Conservation (phyloP, 2,888 invertebrate species). For the Mythimna ferrago region DNA sequence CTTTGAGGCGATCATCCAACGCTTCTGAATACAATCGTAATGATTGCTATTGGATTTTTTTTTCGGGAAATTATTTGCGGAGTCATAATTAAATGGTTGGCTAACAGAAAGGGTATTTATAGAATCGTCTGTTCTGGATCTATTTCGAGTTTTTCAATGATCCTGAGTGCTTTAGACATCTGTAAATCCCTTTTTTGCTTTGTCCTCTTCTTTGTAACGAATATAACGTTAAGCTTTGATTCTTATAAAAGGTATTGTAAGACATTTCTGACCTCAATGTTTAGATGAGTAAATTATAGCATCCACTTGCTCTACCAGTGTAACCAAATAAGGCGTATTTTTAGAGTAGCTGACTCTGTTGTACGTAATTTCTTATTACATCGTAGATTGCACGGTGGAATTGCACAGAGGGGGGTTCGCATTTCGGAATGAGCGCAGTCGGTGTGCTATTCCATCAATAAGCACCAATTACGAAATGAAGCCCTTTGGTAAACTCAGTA, state of each 20-base stretch:
- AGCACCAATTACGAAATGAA: slow-evolving; percentile 48
- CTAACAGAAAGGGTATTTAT: slow-evolving; percentile 40
- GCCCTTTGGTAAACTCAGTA: slow-evolving; percentile 34
- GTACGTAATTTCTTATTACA: slow-evolving; percentile 21
- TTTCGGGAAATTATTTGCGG: slow-evolving; percentile 33
- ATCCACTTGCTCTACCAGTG: background rate
- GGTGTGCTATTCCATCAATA: slow-evolving; percentile 45
- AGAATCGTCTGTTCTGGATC: slow-evolving; percentile 22
- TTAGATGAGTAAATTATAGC: background rate
- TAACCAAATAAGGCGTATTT: slow-evolving; percentile 6
- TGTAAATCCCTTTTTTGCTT: slow-evolving; percentile 6
- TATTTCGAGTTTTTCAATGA: slow-evolving; percentile 23
- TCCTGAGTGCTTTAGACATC: slow-evolving; percentile 16
- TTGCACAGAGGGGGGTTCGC: slow-evolving; percentile 31
- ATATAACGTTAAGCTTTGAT: no score
- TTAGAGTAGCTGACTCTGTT: slow-evolving; percentile 3
- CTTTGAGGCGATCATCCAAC: slow-evolving; percentile 66
- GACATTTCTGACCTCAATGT: background rate
- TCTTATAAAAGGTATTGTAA: no score
- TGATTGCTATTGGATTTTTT: slow-evolving; percentile 61
- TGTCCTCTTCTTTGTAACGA: background rate
- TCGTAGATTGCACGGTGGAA: slow-evolving; percentile 15
- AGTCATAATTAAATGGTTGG: slow-evolving; percentile 45
- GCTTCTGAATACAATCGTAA: slow-evolving; percentile 61
- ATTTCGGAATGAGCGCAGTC: slow-evolving; percentile 25